Evolutionary conservation across 2,888 invertebrate species (phyloP), one percentile per base, ranked within the genome.

Genomic region (Anodontia alba): DNA sequence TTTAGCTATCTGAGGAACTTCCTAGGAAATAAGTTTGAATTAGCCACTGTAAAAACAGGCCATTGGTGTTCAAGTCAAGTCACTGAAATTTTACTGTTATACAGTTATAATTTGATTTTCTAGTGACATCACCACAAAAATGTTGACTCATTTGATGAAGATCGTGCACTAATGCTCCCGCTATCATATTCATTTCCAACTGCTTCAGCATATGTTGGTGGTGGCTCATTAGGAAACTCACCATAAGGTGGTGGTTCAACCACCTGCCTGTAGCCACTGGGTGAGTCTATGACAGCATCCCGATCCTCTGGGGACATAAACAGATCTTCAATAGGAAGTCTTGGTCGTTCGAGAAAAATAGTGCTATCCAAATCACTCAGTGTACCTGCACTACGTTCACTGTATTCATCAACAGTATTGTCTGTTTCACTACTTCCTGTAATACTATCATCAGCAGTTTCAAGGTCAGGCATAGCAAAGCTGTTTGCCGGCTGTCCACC

Each of bases 141-240:
- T n/a, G 79, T 80, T 15, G 77, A 57, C 31, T 69, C 79, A 71
- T 38, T 36, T 17, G 80, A 78, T 0, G 76, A 76, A 7, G 75
- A 81, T 1, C 73, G 66, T 33, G 67, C 69, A 17, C 78, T 72
- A 17, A 78, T 70, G 62, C 54, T 43, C 31, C 81, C 80, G 26
- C 75, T 20, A 33, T 80, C 54, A 15, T 78, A 77, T 12, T 31
- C 31, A 29, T 42, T n/a, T 5, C 76, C 83, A 0, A 86, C 81
- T 17, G 89, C 90, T 76, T 90, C 90, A 66, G 90, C 90, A 46
- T 90, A 90, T 1, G 84, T 78, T 0, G 90, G 90, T 10, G 90
- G 90, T 15, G 86, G 88, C 31, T 88, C 89, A 69, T 81, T 78
- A 23, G 77, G 80, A 31, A 74, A 80, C n/a, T 84, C 85, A 73